Evolutionary conservation across 2,113 vertebrate species (phyloP).

Genomic region (Enhydra lutris): DNA sequence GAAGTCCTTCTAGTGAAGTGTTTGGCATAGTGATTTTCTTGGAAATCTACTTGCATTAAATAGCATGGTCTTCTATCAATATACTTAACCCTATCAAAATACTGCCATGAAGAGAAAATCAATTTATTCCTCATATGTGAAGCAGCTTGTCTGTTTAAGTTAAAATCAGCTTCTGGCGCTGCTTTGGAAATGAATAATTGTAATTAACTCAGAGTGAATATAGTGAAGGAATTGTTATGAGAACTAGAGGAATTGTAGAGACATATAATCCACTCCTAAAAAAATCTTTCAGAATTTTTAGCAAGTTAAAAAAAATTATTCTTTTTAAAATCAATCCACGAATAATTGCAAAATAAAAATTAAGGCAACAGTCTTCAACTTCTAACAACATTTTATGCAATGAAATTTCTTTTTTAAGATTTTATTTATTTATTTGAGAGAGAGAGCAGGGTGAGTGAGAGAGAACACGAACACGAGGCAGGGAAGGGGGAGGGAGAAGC

Average conservation of each 20-base stretch:
- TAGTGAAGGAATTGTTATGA: background rate
- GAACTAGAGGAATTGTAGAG: background rate
- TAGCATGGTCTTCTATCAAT: background rate
- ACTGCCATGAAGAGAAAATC: background rate
- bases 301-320: background rate
- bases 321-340: background rate
- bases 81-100: constrained; percentile 39
- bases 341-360: constrained; percentile 27
- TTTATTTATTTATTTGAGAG: background rate
- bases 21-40: constrained; percentile 31
- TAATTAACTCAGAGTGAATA: background rate
- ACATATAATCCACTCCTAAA: background rate
- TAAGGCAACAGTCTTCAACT: background rate
- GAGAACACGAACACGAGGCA: background rate
- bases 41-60: constrained; percentile 56
- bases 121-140: background rate
- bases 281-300: background rate
- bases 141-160: background rate
- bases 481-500: background rate
- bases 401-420: background rate
- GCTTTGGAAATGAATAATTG: background rate
- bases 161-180: background rate
- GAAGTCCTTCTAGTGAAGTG: constrained; percentile 49
- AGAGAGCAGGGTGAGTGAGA: background rate
- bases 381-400: background rate